Evolutionary conservation across 1,140 invertebrate species (phyloP).

Genomic region (Drosophila tsacasi): DNA sequence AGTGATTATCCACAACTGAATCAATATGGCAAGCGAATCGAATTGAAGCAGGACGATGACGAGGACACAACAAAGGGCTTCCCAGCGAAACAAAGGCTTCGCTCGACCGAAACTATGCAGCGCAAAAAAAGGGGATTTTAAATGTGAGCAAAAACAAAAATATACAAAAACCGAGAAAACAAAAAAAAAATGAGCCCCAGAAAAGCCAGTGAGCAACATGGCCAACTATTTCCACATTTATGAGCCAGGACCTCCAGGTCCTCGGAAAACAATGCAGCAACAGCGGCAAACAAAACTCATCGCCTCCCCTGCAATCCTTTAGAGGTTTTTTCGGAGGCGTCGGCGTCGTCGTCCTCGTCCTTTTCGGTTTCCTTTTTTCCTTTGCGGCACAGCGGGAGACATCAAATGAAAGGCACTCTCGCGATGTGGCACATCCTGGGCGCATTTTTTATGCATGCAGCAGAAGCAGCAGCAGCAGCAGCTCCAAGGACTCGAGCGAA

Average conservation of each 20-base stretch:
- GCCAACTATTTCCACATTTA: constrained; percentile 81
- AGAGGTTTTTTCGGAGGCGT: constrained; percentile 8
- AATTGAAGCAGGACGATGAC: constrained; percentile 1
- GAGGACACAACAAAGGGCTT: constrained; percentile 25
- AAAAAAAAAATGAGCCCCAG: constrained; percentile 6
- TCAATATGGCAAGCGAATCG: constrained; percentile 39
- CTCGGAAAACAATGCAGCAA: constrained; percentile 43
- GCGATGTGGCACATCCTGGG: constrained; percentile 66
- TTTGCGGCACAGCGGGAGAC: constrained; percentile 61
- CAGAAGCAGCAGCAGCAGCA: constrained; percentile 8
- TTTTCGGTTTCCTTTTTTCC: constrained; percentile 25
- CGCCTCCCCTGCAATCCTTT: constrained; percentile 55
- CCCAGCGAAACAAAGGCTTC: constrained; percentile 37
- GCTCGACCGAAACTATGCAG: constrained; percentile 55
- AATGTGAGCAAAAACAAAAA: constrained; percentile 11
- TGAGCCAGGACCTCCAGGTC: constrained; percentile 58
- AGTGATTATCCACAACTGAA: constrained; percentile 57
- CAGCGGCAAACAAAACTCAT: constrained; percentile 63
- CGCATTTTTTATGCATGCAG: constrained; percentile 69
- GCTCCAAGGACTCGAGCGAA: constrained; percentile 36
- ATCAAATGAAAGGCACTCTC: constrained; percentile 56
- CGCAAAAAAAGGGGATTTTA: constrained; percentile 47
- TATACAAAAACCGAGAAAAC: constrained; percentile 21
- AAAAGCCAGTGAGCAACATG: constrained; percentile 49
- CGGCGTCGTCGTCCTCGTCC: not conserved